A percentile compares a stretch with the other conserved stretches of the same genome.
phyloP scores from a whole-genome alignment of 2,888 invertebrate genomes.

The Drosophila hawaiiensis region DNA sequence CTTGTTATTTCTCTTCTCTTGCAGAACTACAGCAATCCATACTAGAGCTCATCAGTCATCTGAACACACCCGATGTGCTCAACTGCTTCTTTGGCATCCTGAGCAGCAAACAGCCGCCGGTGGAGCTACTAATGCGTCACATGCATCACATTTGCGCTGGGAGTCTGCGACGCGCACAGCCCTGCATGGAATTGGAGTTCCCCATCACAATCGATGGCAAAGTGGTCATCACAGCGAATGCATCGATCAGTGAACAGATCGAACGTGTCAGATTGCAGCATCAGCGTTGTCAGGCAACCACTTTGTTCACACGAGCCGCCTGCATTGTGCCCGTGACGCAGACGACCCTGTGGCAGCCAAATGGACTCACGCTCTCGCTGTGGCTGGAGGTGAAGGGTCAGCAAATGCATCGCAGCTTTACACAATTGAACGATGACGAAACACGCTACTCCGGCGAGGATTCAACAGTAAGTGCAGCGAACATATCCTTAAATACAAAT shows the following conservation, averaged over 20 bases:
- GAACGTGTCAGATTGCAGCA: conserved; percentile 83
- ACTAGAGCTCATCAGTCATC: conserved; percentile 87
- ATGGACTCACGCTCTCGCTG: conserved; percentile 83
- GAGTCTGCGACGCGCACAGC: conserved; percentile 78
- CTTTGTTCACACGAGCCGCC: conserved; percentile 83
- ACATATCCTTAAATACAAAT: not conserved
- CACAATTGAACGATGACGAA: conserved; percentile 81
- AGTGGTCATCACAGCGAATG: conserved; percentile 79
- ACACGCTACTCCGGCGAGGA: conserved; percentile 78
- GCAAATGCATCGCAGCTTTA: conserved; percentile 72
- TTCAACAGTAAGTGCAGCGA: conserved; percentile 64
- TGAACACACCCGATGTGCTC: conserved; percentile 85
- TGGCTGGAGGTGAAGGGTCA: conserved; percentile 83
- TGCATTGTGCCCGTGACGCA: conserved; percentile 84
- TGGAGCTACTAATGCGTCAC: conserved; percentile 87
- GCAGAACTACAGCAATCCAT: conserved; percentile 89
- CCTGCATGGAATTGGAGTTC: conserved; percentile 83
- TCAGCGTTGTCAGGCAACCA: conserved; percentile 75
- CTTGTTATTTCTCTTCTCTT: not conserved
- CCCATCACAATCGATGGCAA: conserved; percentile 82
- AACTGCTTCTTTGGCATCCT: conserved; percentile 88
- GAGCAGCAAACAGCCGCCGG: conserved; percentile 86
- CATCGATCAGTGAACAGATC: conserved; percentile 77
- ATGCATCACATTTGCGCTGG: conserved; percentile 84
- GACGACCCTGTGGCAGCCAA: conserved; percentile 81